A percentile compares a stretch with the other conserved stretches of the same genome.
Evolutionary conservation across 2,888 invertebrate genomes (phyloP).

Genomic region (Venusia cambrica): DNA sequence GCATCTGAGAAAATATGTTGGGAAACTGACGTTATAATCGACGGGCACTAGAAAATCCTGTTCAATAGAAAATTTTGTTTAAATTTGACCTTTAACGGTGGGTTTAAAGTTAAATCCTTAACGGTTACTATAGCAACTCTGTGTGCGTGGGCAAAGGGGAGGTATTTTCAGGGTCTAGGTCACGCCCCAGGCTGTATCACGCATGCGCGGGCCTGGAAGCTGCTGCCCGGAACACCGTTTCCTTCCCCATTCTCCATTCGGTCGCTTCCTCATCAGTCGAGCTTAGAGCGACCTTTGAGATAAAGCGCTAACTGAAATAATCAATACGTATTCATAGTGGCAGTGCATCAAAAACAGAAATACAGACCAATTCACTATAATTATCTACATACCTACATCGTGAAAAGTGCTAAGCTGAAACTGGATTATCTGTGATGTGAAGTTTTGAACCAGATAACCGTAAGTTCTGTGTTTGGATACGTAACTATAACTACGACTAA

Average conservation of each 20-base stretch:
- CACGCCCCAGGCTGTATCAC: slow-evolving; percentile 65
- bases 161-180: slow-evolving; percentile 80
- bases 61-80: slow-evolving; percentile 6
- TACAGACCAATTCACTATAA: too few relatives aligned
- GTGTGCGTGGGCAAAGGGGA: slow-evolving; percentile 69
- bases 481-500: too few relatives aligned
- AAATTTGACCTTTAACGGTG: slow-evolving; percentile 21
- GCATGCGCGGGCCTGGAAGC: slow-evolving; percentile 61
- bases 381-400: too few relatives aligned
- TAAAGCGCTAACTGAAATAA: slow-evolving; percentile 1
- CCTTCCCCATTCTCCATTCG: slow-evolving; percentile 47
- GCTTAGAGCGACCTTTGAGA: slow-evolving; percentile 16
- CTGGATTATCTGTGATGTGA: too few relatives aligned
- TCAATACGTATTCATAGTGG: too few relatives aligned
- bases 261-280: slow-evolving; percentile 51
- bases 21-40: too few relatives aligned
- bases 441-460: too few relatives aligned
- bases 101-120: slow-evolving; percentile 42
- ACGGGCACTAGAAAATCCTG: neutral
- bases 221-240: slow-evolving; percentile 48
- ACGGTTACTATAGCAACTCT: slow-evolving; percentile 59
- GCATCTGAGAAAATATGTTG: too few relatives aligned
- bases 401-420: too few relatives aligned
- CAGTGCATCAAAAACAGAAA: too few relatives aligned
- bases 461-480: too few relatives aligned